Conservation (phyloP, 2,888 invertebrate species). For the Monopis laevigella region DNA sequence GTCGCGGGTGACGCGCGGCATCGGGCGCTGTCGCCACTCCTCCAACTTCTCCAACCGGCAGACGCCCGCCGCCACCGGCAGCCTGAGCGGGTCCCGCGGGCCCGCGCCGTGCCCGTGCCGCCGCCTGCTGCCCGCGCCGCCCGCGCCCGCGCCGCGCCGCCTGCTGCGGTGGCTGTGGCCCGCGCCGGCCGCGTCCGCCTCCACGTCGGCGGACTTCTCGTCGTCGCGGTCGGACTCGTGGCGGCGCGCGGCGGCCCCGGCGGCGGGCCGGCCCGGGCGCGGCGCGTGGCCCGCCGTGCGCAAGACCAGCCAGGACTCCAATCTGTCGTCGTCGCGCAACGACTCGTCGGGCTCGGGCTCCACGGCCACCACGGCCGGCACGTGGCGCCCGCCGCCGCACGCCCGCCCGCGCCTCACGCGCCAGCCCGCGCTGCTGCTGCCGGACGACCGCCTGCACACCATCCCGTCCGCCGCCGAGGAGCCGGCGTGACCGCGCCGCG, state of each 20-base stretch:
- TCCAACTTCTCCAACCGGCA: constrained; percentile 89
- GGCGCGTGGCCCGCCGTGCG: constrained; percentile 90
- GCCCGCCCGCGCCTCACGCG: constrained; percentile 83
- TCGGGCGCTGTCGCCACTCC: constrained; percentile 85
- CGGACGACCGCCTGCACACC: constrained; percentile 70
- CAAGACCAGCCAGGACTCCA: constrained; percentile 92
- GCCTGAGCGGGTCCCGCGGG: constrained; percentile 81
- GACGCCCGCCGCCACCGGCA: constrained; percentile 88
- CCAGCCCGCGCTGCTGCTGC: constrained; percentile 83
- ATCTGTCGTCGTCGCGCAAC: constrained; percentile 88
- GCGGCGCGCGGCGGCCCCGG: constrained; percentile 72
- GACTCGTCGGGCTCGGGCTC: constrained; percentile 91
- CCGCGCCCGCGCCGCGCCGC: constrained; percentile 65
- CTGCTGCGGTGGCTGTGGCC: constrained; percentile 45
- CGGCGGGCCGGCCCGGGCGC: constrained; percentile 79
- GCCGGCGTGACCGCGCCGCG: constrained; percentile 41
- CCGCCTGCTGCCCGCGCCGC: constrained; percentile 64
- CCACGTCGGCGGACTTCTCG: constrained; percentile 90
- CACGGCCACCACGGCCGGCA: constrained; percentile 89
- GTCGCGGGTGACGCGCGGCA: constrained; percentile 87
- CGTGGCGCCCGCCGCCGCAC: constrained; percentile 88
- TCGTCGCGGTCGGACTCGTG: constrained; percentile 89
- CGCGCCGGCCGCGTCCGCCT: constrained; percentile 81
- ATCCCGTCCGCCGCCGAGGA: constrained; percentile 79
- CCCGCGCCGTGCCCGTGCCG: constrained; percentile 68